A percentile compares a stretch with the other conserved stretches of the same genome.
Conservation (phyloP, 1,140 invertebrate genomes). For the Neodiprion fabricii region DNA sequence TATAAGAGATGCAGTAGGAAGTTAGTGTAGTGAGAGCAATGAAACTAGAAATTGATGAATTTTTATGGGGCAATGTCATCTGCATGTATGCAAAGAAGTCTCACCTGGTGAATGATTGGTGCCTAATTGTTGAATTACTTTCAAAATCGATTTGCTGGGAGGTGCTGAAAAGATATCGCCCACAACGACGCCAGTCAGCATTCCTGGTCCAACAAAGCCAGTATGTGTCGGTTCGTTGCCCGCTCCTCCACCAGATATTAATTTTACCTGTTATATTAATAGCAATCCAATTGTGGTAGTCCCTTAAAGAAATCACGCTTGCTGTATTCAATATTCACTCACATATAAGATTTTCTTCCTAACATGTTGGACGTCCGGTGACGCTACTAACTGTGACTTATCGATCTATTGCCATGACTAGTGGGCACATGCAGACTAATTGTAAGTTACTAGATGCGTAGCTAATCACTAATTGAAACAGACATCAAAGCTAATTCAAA, state of each 20-base stretch:
- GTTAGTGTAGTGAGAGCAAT: too few relatives aligned
- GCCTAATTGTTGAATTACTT: conserved; percentile 38
- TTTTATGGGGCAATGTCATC: conserved; percentile 17
- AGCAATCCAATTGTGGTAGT: neutral
- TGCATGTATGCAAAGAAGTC: conserved; percentile 16
- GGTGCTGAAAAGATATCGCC: conserved; percentile 64
- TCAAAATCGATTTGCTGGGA: conserved; percentile 31
- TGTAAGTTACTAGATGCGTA: too few relatives aligned
- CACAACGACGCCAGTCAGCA: conserved; percentile 71
- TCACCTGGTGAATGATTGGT: conserved; percentile 33
- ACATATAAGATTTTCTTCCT: too few relatives aligned
- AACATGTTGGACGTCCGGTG: too few relatives aligned
- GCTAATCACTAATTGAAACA: too few relatives aligned
- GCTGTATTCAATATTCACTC: too few relatives aligned
- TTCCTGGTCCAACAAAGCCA: conserved; percentile 73
- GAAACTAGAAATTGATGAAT: conserved; percentile 4
- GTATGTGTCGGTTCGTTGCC: conserved; percentile 72
- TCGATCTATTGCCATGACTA: too few relatives aligned
- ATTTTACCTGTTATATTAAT: conserved; percentile 59
- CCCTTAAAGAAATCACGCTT: neutral
- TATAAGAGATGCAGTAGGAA: too few relatives aligned
- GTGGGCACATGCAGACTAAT: too few relatives aligned
- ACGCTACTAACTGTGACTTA: too few relatives aligned
- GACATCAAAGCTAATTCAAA: conserved; percentile 16
- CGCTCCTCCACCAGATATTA: conserved; percentile 72